Conservation (phyloP, 2,888 invertebrate genomes). For the Autographa gamma region DNA sequence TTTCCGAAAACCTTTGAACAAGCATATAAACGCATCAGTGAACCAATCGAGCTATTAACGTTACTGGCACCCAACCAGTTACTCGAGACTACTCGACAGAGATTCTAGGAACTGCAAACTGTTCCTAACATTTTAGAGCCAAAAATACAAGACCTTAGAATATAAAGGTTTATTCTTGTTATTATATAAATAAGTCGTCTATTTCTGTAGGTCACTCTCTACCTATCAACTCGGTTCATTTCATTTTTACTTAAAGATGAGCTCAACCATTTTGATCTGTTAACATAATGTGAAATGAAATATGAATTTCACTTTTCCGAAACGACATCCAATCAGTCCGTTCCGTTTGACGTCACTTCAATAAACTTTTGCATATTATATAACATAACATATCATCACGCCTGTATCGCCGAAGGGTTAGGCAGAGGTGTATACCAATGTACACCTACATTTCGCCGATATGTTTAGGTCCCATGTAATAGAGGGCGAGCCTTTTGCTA, state of each 20-base stretch:
- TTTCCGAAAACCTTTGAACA: too few relatives aligned
- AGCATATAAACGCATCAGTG: too few relatives aligned
- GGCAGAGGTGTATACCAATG: too few relatives aligned
- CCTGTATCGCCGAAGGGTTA: too few relatives aligned
- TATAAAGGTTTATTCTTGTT: neutral
- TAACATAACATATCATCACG: too few relatives aligned
- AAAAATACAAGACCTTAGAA: neutral
- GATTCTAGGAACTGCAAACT: neutral
- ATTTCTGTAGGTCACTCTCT: neutral
- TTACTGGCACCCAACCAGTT: too few relatives aligned
- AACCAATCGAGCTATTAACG: too few relatives aligned
- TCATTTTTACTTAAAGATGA: neutral
- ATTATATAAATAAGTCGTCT: too few relatives aligned
- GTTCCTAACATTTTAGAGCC: neutral
- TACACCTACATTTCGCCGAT: too few relatives aligned
- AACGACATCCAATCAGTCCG: conserved; percentile 16
- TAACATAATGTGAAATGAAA: neutral
- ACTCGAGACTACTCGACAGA: neutral
- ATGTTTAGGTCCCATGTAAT: too few relatives aligned
- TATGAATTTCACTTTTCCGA: neutral
- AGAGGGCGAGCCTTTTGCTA: too few relatives aligned
- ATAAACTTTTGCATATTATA: too few relatives aligned
- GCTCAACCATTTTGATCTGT: neutral
- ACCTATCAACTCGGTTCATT: neutral
- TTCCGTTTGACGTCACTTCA: conserved; percentile 17